Base-by-base conservation (phyloP, 2,113 vertebrate genomes). In the Leiothrix lutea region DNA sequence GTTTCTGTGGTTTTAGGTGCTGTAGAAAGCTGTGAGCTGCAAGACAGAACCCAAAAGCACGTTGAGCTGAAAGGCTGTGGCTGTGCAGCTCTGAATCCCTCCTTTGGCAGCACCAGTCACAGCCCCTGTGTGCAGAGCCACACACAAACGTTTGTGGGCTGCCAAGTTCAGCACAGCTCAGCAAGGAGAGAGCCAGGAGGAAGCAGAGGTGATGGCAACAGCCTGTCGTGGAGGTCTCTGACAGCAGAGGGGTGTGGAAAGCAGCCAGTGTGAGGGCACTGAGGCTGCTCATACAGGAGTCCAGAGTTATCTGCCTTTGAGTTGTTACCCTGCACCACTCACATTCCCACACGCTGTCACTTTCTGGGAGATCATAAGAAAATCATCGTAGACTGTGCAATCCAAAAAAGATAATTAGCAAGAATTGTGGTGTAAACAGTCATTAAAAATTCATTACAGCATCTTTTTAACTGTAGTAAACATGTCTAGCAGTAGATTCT, bases 391-490 rank as follows among this genome's bases (percentile, higher is more conserved):
- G 65, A 61, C 92, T 90, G 64, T 90, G 95, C 92, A 91, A 75
- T 92, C 88, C 64, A 64, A 51, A 96, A 94, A 78, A 75, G 75
- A 88, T 96, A 95, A 96, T 97, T 97, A 97, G 95, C 82, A 93
- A 92, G 92, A 95, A 92, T 47, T 95, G 92, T 96, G 94, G 82
- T 92, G 88, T 96, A 96, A 96, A 96, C 93, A 96, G 57, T 82
- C 92, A 96, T 97, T 96, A 97, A 97, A 96, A 96, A 96, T 96
- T 96, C 92, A 96, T 97, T 94, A 90, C 64, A 90, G 74, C 90
- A 90, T 92, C 95, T 93, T 97, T 90, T 96, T 88, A 97, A 96
- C 88, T 96, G 94, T 90, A 97, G 94, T 96, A 97, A 96, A 97
- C 93, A 96, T 31, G 95, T 96, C 95, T 95, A 79, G 88, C 91